A percentile compares a stretch with the other conserved stretches of the same genome.
Conservation (phyloP, 2,888 invertebrate species). For the Hirtodrosophila duncani region DNA sequence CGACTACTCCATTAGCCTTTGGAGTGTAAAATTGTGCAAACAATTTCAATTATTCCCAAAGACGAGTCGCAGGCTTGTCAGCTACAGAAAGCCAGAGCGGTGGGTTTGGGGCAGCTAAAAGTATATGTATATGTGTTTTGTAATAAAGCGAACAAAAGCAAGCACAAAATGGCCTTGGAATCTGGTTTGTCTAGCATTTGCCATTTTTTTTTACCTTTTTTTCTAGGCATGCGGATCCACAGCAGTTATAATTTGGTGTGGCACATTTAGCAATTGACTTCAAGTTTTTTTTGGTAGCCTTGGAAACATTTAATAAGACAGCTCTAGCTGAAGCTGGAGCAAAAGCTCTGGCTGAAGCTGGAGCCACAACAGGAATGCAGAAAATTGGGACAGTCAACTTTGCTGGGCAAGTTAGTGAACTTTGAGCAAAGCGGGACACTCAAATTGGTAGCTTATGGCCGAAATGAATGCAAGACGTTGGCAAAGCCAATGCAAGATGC, state of each 20-base stretch:
- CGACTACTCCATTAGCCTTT: constrained; percentile 72
- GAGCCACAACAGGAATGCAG: constrained; percentile 26
- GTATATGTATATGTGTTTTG: constrained; percentile 54
- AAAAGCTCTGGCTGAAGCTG: constrained; percentile 22
- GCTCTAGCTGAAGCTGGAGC: constrained; percentile 22
- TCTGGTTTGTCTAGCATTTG: constrained; percentile 11
- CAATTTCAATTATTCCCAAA: constrained; percentile 74
- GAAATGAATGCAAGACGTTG: constrained; percentile 68
- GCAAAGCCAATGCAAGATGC: constrained; percentile 23
- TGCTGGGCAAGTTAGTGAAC: constrained; percentile 40
- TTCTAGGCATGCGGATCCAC: constrained; percentile 34
- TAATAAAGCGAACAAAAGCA: constrained; percentile 57
- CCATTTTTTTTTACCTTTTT: constrained; percentile 3
- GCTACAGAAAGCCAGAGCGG: background rate
- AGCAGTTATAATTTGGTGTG: constrained; percentile 47
- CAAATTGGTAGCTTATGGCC: constrained; percentile 66
- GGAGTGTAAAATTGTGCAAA: constrained; percentile 74
- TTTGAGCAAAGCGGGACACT: constrained; percentile 45
- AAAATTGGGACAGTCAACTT: constrained; percentile 60
- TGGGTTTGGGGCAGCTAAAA: constrained; percentile 8
- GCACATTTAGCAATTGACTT: constrained; percentile 59
- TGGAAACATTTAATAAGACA: constrained; percentile 54
- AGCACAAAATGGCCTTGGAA: constrained; percentile 53
- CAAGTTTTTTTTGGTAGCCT: constrained; percentile 12
- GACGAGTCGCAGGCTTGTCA: constrained; percentile 57